Evolutionary conservation across 2,113 vertebrate species (phyloP).

Genomic region (Ondatra zibethicus): DNA sequence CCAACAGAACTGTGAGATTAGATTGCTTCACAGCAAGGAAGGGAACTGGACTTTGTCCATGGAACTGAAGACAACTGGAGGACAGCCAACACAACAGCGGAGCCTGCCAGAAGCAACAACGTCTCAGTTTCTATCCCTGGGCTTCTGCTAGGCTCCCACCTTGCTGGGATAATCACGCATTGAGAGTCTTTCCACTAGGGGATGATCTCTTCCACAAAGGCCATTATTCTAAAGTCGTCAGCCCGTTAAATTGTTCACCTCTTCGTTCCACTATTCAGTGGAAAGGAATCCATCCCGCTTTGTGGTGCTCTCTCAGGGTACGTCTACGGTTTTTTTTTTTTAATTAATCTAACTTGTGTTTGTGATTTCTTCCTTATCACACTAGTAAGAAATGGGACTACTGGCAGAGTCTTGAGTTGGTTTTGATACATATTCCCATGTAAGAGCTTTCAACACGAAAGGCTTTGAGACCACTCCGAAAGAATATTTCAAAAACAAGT

Average conservation of each 20-base stretch:
- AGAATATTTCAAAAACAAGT: not conserved
- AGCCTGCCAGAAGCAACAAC: not conserved
- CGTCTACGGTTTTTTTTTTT: not conserved
- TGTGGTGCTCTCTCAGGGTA: not conserved
- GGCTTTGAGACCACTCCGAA: not conserved
- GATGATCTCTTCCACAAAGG: not conserved
- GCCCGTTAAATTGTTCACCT: not conserved
- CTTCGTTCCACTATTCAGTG: not conserved
- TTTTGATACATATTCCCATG: not conserved
- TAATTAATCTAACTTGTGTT: not conserved
- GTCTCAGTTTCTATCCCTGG: not conserved
- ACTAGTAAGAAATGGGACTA: not conserved
- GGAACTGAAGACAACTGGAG: not conserved
- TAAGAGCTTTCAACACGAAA: not conserved
- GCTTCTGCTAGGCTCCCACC: not conserved
- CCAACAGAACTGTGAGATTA: not conserved
- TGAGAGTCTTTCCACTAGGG: no score
- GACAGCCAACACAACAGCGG: not conserved
- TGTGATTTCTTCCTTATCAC: conserved; percentile 29
- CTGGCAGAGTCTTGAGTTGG: not conserved
- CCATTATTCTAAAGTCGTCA: not conserved
- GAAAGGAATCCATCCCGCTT: not conserved
- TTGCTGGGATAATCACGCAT: not conserved
- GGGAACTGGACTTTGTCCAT: not conserved
- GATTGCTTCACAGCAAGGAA: not conserved